phyloP scores from a whole-genome alignment of 2,113 vertebrate species.

The Ivindomyrus marchei region DNA sequence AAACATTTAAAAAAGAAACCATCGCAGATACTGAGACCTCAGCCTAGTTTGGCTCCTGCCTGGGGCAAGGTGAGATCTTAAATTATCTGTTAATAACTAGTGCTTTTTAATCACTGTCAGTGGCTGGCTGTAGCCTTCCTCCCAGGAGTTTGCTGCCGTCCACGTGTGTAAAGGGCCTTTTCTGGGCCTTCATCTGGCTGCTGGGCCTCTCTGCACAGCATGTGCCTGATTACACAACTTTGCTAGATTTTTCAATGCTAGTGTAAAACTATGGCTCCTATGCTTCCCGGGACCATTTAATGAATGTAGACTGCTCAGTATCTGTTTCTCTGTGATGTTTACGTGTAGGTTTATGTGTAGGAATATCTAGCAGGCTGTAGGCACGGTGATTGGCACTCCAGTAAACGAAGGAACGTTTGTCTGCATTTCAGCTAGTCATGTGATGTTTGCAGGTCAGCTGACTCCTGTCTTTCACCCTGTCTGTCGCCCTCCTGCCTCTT shows the following conservation, averaged over 20 bases:
- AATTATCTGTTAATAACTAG: conserved; percentile 6
- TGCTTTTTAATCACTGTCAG: conserved; percentile 14
- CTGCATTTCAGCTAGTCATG: neutral
- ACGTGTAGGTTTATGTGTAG: neutral
- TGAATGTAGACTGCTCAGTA: neutral
- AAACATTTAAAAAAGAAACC: neutral
- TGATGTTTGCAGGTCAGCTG: neutral
- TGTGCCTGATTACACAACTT: neutral
- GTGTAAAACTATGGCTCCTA: neutral
- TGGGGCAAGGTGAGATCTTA: conserved; percentile 8
- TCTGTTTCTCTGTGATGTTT: neutral
- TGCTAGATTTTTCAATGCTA: neutral
- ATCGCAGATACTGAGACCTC: neutral
- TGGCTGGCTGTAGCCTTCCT: neutral
- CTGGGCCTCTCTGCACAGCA: neutral
- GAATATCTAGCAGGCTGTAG: neutral
- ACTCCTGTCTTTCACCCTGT: neutral
- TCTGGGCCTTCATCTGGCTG: neutral
- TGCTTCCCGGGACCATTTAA: neutral
- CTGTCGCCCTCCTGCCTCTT: neutral
- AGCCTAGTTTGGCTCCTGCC: conserved; percentile 6
- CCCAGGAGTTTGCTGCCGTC: neutral
- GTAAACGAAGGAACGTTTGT: neutral
- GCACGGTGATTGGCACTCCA: neutral
- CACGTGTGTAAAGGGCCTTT: neutral